Base-by-base conservation (phyloP, 2,797 vertebrate species). In the Mus caroli region DNA sequence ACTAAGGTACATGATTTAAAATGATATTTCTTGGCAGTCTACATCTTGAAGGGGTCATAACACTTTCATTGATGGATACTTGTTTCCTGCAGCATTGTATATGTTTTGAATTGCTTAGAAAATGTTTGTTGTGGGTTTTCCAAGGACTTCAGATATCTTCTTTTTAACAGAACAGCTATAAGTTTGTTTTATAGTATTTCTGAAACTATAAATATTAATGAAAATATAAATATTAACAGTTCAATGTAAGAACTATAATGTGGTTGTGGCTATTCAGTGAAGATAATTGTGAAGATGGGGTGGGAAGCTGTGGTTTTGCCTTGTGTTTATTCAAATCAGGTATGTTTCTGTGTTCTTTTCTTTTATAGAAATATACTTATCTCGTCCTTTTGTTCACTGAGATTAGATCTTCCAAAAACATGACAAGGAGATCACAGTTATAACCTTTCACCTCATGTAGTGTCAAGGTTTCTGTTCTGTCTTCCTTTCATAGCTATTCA, bases 121-220 rank as follows among this genome's bases (percentile, higher is more conserved):
- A 93, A 85, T 52, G 22, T 28, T 46, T 46, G 46, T 6, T 31
- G 14, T 96, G 76, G 28, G 37, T 60, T n/a, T 58, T 69, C 50
- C 43, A 89, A 11, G 3, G 56, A 78, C 95, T 50, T 96, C 26
- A 43, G 28, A 67, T 22, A 19, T 62, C 37, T 11, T 2, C 22
- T 77, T 37, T 69, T 31, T 56, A 80, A 76, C 26, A 34, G 13
- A 76, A 88, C 2, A 79, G 43, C 56, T 84, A 79, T 91, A 71
- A 85, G 80, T 94, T 90, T 64, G 54, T 87, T 95, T 94, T 83
- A 37, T 84, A 1, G 14, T 22, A 20, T 88, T 92, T 90, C 19
- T n/a, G 76, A 52, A 88, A 40, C 14, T 37, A 71, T 31, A 22
- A 8, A 76, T 58, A 88, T 86, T 91, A 80, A 50, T 76, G 76